Percentiles rank a stretch among this genome's conserved stretches.
Evolutionary conservation across 2,888 invertebrate species (phyloP).

Genomic region (Melinaea marsaeus): DNA sequence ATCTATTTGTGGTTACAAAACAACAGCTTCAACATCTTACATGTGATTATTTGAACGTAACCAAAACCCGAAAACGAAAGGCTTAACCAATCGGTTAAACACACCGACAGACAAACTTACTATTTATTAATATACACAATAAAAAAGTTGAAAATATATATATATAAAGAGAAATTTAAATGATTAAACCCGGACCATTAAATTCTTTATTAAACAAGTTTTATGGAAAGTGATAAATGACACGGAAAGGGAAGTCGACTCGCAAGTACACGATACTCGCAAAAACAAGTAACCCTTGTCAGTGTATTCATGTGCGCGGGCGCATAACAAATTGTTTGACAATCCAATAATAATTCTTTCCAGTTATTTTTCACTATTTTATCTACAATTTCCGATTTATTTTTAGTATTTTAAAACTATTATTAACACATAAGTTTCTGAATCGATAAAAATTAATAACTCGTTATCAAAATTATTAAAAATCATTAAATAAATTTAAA

Average conservation of each 20-base stretch:
- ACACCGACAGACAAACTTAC: too few species aligned
- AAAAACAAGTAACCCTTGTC: conserved; percentile 13
- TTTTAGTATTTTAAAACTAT: too few species aligned
- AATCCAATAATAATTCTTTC: not conserved
- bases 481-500: conserved; percentile 2
- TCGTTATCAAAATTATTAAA: not conserved
- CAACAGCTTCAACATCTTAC: too few species aligned
- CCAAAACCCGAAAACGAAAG: too few species aligned
- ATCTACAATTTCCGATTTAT: too few species aligned
- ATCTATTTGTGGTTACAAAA: too few species aligned
- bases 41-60: too few species aligned
- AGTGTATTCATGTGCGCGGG: conserved; percentile 8
- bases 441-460: too few species aligned
- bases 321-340: conserved; percentile 11
- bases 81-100: too few species aligned
- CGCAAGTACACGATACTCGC: conserved; percentile 7
- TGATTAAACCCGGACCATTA: conserved; percentile 6
- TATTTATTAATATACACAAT: too few species aligned
- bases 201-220: conserved; percentile 13
- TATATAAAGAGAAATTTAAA: conserved; percentile 14
- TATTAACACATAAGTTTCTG: too few species aligned
- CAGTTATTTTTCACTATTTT: too few species aligned
- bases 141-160: conserved; percentile 1
- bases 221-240: conserved; percentile 22
- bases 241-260: conserved; percentile 15